These are phyloP conservation scores for Rhea pennata DNA, from an alignment of 2,113 vertebrate genomes.

Conservation along the genomic window DNA sequence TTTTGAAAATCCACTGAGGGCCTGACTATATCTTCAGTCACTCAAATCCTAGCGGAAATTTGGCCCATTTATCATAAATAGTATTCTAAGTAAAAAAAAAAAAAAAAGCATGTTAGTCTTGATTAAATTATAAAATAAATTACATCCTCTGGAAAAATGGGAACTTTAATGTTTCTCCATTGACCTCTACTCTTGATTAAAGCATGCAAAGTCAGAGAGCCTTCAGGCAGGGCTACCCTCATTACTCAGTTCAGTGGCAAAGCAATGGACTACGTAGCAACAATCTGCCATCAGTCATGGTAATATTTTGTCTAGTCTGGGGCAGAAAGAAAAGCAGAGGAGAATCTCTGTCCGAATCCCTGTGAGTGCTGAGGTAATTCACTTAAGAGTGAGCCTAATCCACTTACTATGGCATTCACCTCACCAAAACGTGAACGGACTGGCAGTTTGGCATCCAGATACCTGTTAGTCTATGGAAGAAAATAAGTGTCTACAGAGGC, in stretches of 20 bases:
- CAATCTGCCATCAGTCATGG: not conserved
- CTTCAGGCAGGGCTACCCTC: not conserved
- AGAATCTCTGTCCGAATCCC: not conserved
- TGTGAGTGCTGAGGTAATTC: not conserved
- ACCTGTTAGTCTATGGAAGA: fast-evolving
- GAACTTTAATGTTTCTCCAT: not conserved
- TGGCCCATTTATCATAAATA: not conserved
- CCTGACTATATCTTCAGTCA: not conserved
- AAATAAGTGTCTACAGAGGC: not conserved
- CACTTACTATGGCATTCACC: not conserved
- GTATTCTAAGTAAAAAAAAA: not conserved
- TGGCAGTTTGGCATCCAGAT: not conserved
- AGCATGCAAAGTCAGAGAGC: not conserved
- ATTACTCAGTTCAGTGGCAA: not conserved
- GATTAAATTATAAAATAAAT: conserved; percentile 18
- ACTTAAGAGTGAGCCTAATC: not conserved
- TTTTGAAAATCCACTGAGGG: not conserved
- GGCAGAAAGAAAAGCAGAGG: not conserved
- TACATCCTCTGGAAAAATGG: not conserved
- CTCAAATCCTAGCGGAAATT: not conserved
- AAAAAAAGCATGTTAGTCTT: not conserved
- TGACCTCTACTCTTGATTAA: conserved; percentile 15
- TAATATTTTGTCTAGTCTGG: not conserved
- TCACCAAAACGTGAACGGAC: not conserved
- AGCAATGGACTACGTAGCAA: not conserved